A percentile compares a stretch with the other conserved stretches of the same genome.
These are phyloP conservation scores for Limnephilus rhombicus DNA, from an alignment of 2,888 invertebrate genomes.

Conservation along the genomic window DNA sequence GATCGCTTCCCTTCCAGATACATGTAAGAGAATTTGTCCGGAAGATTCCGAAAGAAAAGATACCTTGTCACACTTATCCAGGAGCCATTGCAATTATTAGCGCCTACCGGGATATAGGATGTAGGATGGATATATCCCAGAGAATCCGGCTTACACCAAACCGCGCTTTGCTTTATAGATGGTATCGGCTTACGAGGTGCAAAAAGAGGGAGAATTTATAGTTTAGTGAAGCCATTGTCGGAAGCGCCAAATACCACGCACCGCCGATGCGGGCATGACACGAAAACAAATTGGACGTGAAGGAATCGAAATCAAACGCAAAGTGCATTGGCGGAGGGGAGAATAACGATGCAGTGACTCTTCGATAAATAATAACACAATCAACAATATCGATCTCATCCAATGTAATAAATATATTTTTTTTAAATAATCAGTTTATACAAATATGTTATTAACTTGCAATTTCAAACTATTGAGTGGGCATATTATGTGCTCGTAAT, in stretches of 20 bases:
- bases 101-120: conserved; percentile 32
- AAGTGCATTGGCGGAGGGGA: conserved; percentile 13
- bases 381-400: background rate
- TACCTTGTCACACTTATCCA: conserved; percentile 65
- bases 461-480: background rate
- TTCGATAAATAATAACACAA: background rate
- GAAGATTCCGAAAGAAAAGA: conserved; percentile 48
- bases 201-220: conserved; percentile 56
- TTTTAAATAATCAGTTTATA: background rate
- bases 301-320: conserved; percentile 2
- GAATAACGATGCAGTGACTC: background rate
- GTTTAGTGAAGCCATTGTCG: conserved; percentile 51
- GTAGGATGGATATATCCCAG: conserved; percentile 50
- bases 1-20: conserved; percentile 40
- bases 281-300: conserved; percentile 45
- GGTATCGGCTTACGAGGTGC: conserved; percentile 58
- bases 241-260: conserved; percentile 48
- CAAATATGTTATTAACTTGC: background rate
- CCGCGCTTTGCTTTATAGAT: conserved; percentile 58
- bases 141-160: conserved; percentile 59
- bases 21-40: conserved; percentile 49
- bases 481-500: background rate
- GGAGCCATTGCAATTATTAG: conserved; percentile 62
- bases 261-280: conserved; percentile 17
- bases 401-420: background rate